These are phyloP conservation scores for Sitobion miscanthi DNA, from an alignment of 1,140 invertebrate genomes.

Conservation along the genomic window DNA sequence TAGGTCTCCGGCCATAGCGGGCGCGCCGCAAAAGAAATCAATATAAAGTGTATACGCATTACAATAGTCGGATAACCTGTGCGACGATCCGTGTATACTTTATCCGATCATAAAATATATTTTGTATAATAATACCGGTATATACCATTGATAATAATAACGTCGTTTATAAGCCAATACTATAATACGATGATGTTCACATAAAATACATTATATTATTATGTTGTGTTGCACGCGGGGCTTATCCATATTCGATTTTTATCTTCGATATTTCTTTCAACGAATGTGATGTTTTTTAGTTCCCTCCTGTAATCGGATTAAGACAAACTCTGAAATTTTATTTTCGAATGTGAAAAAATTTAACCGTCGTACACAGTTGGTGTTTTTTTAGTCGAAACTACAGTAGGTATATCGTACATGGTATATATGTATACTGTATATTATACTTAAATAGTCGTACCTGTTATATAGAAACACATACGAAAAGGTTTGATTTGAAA, in stretches of 20 bases:
- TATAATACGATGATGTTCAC: constrained; percentile 16
- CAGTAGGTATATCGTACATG: background rate
- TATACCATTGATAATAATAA: background rate
- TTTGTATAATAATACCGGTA: constrained; percentile 18
- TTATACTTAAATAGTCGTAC: too few species aligned
- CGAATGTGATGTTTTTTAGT: background rate
- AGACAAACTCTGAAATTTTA: background rate
- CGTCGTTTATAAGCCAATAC: background rate
- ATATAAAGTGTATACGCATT: background rate
- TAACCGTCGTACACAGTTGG: background rate
- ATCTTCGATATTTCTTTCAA: background rate
- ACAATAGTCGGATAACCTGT: background rate
- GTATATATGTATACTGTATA: background rate
- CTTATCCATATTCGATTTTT: background rate
- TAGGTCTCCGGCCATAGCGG: background rate
- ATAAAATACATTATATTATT: constrained; percentile 9
- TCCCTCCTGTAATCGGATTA: background rate
- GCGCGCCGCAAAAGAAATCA: constrained; percentile 8
- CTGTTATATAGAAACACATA: background rate
- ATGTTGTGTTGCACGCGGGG: background rate
- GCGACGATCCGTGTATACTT: background rate
- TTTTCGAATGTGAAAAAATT: background rate
- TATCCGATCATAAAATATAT: constrained; percentile 10
- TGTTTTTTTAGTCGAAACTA: background rate
- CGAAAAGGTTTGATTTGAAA: background rate